Evolutionary conservation across 2,888 invertebrate species (phyloP).

Genomic region (Cheilosia vernalis): DNA sequence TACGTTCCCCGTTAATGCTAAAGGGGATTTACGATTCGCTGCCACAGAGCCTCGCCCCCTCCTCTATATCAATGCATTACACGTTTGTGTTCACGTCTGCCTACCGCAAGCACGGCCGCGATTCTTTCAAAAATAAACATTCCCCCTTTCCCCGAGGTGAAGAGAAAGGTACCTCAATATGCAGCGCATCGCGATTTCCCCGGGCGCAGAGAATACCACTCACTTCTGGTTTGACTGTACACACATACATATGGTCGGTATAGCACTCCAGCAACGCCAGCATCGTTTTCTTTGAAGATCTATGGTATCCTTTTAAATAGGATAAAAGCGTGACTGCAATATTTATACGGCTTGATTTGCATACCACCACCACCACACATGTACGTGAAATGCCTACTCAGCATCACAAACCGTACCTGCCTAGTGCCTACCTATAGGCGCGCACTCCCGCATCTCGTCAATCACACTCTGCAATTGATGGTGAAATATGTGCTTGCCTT

Average conservation of each 20-base stretch:
- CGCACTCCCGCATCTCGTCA: slow-evolving; percentile 31
- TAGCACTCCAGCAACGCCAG: slow-evolving; percentile 37
- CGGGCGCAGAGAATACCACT: slow-evolving; percentile 10
- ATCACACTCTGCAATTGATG: slow-evolving; percentile 70
- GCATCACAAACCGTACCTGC: slow-evolving; percentile 2
- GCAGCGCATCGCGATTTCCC: slow-evolving; percentile 48
- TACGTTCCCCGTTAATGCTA: slow-evolving; percentile 58
- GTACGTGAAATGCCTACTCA: slow-evolving; percentile 62
- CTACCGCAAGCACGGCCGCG: slow-evolving; percentile 66
- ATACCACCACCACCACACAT: slow-evolving; percentile 39
- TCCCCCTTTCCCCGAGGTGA: slow-evolving; percentile 34
- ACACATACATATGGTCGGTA: slow-evolving; percentile 19
- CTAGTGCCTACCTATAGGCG: not conserved
- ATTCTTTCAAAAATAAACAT: slow-evolving; percentile 71
- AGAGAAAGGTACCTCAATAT: slow-evolving; percentile 16
- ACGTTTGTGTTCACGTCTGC: slow-evolving; percentile 73
- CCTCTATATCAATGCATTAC: slow-evolving; percentile 47
- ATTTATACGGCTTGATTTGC: slow-evolving; percentile 76
- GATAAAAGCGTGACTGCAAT: slow-evolving; percentile 77
- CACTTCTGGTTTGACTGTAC: slow-evolving; percentile 16
- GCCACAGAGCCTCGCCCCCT: slow-evolving; percentile 35
- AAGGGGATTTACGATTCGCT: slow-evolving; percentile 63
- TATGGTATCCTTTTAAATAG: slow-evolving; percentile 73
- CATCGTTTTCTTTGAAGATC: slow-evolving; percentile 76
- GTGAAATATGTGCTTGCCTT: slow-evolving; percentile 70